Evolutionary conservation across 2,888 invertebrate species (phyloP).

Genomic region (Eristalis tenax): DNA sequence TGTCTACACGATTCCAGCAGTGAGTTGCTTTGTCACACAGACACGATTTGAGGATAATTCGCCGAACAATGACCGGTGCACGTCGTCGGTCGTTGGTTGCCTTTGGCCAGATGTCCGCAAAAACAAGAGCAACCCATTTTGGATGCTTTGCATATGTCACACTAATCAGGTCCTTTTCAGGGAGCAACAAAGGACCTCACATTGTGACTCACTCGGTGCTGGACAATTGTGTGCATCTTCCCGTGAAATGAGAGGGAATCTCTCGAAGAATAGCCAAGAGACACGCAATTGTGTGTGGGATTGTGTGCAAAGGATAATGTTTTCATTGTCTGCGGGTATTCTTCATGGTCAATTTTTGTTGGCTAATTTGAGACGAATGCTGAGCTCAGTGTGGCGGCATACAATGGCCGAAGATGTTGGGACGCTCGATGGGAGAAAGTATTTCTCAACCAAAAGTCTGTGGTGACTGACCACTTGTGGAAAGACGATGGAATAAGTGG

Average conservation of each 20-base stretch:
- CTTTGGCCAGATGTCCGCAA: conserved; percentile 52
- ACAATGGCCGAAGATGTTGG: neutral
- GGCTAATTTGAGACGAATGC: neutral
- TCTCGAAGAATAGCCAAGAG: neutral
- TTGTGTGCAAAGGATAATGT: conserved; percentile 6
- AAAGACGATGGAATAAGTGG: neutral
- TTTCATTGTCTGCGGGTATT: neutral
- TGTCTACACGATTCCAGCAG: neutral
- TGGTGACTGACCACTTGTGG: neutral
- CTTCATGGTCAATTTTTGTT: neutral
- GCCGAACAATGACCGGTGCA: conserved; percentile 33
- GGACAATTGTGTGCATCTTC: conserved; percentile 15
- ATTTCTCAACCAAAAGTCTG: neutral
- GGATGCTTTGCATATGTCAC: conserved; percentile 46
- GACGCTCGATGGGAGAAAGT: neutral
- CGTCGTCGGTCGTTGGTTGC: neutral
- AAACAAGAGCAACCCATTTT: conserved; percentile 57
- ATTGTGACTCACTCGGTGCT: conserved; percentile 48
- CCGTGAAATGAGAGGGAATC: conserved; percentile 20
- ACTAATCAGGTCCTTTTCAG: conserved; percentile 48
- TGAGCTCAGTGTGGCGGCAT: neutral
- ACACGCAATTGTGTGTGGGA: conserved; percentile 27
- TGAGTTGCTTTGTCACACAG: neutral
- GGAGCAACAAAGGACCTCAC: conserved; percentile 52
- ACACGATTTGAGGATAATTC: conserved; percentile 6